A percentile compares a stretch with the other conserved stretches of the same genome.
phyloP scores from a whole-genome alignment of 2,888 invertebrate genomes.

The Hirtodrosophila alboralis region DNA sequence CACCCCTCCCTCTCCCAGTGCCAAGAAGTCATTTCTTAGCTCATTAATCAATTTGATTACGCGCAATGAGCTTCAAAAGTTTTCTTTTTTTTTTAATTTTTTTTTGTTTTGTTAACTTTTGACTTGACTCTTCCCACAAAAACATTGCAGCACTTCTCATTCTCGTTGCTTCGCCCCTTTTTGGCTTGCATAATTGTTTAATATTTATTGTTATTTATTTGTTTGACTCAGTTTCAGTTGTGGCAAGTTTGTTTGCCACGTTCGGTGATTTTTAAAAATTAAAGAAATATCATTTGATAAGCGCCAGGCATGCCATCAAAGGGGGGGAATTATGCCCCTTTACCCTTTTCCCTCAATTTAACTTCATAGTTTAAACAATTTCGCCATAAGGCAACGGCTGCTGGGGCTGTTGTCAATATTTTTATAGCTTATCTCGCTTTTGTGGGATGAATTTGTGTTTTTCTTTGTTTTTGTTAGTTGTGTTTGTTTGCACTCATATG shows the following conservation, averaged over 20 bases:
- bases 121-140: slow-evolving; percentile 36
- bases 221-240: slow-evolving; percentile 59
- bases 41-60: slow-evolving; percentile 79
- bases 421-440: slow-evolving; percentile 70
- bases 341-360: slow-evolving; percentile 16
- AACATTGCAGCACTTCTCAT: slow-evolving; percentile 12
- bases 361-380: slow-evolving; percentile 67
- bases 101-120: too few relatives aligned
- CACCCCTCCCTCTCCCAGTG: slow-evolving; percentile 14
- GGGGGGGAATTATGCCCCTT: neutral
- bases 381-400: slow-evolving; percentile 63
- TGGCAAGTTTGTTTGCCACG: too few relatives aligned
- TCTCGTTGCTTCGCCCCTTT: neutral
- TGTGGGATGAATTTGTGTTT: slow-evolving; percentile 33
- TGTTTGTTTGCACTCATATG: slow-evolving; percentile 37
- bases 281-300: slow-evolving; percentile 56
- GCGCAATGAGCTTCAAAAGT: slow-evolving; percentile 55
- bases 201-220: slow-evolving; percentile 78
- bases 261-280: slow-evolving; percentile 47
- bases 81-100: slow-evolving; percentile 13
- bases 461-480: slow-evolving; percentile 19
- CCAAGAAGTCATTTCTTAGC: slow-evolving; percentile 20
- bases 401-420: slow-evolving; percentile 67
- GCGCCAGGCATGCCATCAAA: slow-evolving; percentile 10
- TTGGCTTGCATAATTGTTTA: slow-evolving; percentile 69